phyloP scores from a whole-genome alignment of 2,797 vertebrate species.

The Sandelia bainsii region DNA sequence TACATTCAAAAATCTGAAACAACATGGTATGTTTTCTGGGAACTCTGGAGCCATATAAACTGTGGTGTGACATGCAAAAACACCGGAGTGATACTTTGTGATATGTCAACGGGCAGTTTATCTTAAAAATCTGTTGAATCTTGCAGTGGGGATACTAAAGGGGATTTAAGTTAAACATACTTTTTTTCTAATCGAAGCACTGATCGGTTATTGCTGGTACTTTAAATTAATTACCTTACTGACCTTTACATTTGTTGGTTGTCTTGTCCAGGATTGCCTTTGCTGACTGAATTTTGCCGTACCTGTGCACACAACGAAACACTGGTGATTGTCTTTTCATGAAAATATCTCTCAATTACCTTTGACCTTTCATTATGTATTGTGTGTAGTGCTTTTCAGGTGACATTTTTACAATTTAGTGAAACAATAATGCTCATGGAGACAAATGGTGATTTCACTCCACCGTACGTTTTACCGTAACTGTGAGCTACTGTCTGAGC shows the following conservation, averaged over 20 bases:
- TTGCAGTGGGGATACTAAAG: background rate
- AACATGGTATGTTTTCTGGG: background rate
- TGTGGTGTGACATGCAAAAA: background rate
- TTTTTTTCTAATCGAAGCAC: background rate
- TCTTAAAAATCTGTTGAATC: background rate
- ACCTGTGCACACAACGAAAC: conserved; percentile 81
- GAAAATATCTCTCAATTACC: background rate
- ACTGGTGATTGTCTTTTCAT: background rate
- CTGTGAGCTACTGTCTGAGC: conserved; percentile 45
- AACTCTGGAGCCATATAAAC: background rate
- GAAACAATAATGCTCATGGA: background rate
- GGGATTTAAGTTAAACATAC: background rate
- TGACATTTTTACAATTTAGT: background rate
- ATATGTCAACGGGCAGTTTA: background rate
- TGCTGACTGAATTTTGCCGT: conserved; percentile 98
- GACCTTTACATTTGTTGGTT: conserved; percentile 99
- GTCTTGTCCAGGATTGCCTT: conserved; percentile 99
- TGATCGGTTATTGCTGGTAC: background rate
- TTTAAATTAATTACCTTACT: conserved; percentile 43
- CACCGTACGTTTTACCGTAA: conserved; percentile 24
- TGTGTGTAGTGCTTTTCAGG: background rate
- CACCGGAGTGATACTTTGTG: background rate
- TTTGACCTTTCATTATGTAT: background rate
- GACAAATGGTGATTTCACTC: background rate
- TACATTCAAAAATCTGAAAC: conserved; percentile 4